Evolutionary conservation across 2,888 invertebrate genomes (phyloP), one percentile per base, ranked within the genome.

Genomic region (Seira sanloemensis): DNA sequence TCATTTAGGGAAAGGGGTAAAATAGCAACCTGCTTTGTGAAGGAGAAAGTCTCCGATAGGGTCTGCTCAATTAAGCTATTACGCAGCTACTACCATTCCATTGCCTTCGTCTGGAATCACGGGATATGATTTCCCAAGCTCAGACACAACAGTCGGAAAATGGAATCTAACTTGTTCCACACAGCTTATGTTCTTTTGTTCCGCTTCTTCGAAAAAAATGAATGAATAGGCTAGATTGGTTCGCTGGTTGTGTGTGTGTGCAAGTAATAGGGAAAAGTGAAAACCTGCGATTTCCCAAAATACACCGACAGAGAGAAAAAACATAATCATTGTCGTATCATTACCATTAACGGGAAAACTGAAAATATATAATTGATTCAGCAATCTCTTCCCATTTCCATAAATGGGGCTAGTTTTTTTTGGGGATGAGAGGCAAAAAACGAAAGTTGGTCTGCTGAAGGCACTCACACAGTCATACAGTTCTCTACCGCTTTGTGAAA

Each of bases 301-400:
- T 19, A 69, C 66, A 66, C 75, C 66, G 24, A 66, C n/a, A n/a
- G n/a, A n/a, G n/a, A n/a, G n/a, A n/a, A n/a, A n/a, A n/a, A 78
- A 79, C 79, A 79, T 75, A 84, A 84, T 72, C 75, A 84, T 84
- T 79, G 84, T 72, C 79, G 79, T 84, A 84, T 79, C 84, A 84
- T 84, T 84, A 84, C 71, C 79, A 79, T 79, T 84, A 84, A 75
- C 75, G 62, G 79, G 75, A 72, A 27, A 66, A 78, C 66, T 27
- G 76, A 84, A 78, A 67, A 74, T 69, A 46, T 79, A 79, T 84
- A 84, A 84, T 84, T 84, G 84, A 84, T 79, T 84, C 75, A 76
- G 54, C 67, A 71, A 78, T 79, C 84, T 74, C 26, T 65, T n/a
- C 72, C n/a, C 58, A 62, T 62, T 62, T 62, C 21, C 62, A 62